Evolutionary conservation across 2,797 vertebrate genomes (phyloP).

Genomic region (Glyptemys insculpta): DNA sequence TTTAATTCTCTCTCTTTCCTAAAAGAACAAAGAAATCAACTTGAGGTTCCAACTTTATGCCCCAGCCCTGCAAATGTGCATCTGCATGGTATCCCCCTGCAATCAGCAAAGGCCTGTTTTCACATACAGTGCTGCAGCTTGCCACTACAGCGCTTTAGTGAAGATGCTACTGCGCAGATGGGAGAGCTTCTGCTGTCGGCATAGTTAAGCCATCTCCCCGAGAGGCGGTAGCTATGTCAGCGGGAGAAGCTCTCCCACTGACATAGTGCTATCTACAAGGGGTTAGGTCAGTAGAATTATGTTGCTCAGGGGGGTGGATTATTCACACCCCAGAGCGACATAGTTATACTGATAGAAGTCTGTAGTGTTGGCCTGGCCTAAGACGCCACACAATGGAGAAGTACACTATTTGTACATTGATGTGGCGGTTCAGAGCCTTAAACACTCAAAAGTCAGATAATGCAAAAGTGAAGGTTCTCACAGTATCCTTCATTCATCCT

Average conservation of each 20-base stretch:
- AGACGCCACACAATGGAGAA: neutral
- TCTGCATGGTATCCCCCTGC: neutral
- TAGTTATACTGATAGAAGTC: neutral
- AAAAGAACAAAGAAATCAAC: neutral
- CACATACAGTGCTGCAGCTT: neutral
- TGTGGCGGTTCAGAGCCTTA: neutral
- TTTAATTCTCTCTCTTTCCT: neutral
- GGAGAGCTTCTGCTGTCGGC: neutral
- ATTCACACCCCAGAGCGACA: neutral
- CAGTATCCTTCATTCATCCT: neutral
- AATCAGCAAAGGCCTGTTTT: neutral
- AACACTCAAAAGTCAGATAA: neutral
- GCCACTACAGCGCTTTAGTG: neutral
- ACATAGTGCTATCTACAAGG: neutral
- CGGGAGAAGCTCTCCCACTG: neutral
- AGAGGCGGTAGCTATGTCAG: neutral
- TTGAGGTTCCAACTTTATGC: neutral
- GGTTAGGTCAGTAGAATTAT: no score
- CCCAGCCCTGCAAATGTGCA: neutral
- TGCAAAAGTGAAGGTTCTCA: neutral
- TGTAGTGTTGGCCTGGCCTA: neutral
- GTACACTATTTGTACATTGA: neutral
- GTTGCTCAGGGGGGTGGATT: neutral
- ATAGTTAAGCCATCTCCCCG: neutral
- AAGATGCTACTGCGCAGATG: neutral